phyloP scores from a whole-genome alignment of 1,140 invertebrate species.

The Drosophila gunungcola region DNA sequence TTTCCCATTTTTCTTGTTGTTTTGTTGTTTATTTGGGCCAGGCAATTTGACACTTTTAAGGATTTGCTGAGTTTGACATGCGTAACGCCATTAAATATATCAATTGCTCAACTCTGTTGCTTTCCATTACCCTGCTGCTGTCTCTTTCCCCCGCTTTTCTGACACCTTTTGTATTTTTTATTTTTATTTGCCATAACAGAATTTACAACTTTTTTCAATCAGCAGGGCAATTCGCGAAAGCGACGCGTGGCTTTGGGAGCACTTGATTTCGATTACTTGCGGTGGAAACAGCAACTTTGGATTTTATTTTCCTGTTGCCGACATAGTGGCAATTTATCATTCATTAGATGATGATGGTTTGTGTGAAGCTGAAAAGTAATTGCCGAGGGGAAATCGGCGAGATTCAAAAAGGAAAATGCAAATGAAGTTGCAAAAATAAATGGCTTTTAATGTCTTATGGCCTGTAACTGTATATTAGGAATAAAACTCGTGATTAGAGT shows the following conservation, averaged over 20 bases:
- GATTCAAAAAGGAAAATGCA: neutral
- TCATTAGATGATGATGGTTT: slow-evolving; percentile 60
- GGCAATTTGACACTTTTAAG: slow-evolving; percentile 76
- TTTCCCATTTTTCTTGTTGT: slow-evolving; percentile 50
- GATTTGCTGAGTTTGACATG: slow-evolving; percentile 74
- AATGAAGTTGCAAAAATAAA: neutral
- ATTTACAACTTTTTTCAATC: slow-evolving; percentile 84
- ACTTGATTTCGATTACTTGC: slow-evolving; percentile 76
- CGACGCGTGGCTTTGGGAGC: slow-evolving; percentile 65
- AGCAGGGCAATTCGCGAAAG: slow-evolving; percentile 50
- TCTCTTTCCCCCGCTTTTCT: slow-evolving; percentile 9
- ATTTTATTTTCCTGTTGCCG: slow-evolving; percentile 40
- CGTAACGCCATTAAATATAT: slow-evolving; percentile 84
- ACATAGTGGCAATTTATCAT: slow-evolving; percentile 74
- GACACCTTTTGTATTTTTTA: slow-evolving; percentile 47
- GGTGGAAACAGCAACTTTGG: slow-evolving; percentile 18
- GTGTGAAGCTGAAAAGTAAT: slow-evolving; percentile 16
- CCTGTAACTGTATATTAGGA: too few relatives aligned
- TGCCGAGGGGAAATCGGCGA: neutral
- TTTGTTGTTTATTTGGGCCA: slow-evolving; percentile 47
- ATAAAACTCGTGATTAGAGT: neutral
- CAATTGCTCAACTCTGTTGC: slow-evolving; percentile 70
- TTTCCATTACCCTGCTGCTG: neutral
- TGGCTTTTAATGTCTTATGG: neutral
- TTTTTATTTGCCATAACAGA: slow-evolving; percentile 69